These are phyloP conservation scores for Arbacia lixula DNA, from an alignment of 53 echinoderm and acorn worm genomes.

Conservation along the genomic window DNA sequence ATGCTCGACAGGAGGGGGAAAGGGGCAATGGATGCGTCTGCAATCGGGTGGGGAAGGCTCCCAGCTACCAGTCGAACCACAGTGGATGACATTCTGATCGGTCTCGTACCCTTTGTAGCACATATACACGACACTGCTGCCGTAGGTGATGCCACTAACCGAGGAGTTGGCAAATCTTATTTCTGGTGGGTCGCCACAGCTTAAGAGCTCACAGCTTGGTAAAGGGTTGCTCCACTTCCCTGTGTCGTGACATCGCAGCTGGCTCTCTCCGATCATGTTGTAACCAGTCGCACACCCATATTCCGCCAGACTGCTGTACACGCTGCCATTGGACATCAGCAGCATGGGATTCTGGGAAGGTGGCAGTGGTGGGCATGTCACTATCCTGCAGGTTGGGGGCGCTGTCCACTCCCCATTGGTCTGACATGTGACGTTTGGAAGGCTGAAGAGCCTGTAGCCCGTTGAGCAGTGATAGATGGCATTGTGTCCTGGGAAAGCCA, in stretches of 20 bases:
- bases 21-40: constrained; percentile 19
- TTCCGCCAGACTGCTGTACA: constrained; percentile 49
- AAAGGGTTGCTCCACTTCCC: constrained; percentile 20
- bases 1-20: constrained; percentile 1
- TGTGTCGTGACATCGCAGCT: constrained; percentile 20
- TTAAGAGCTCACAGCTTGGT: constrained; percentile 2
- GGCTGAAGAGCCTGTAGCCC: constrained; percentile 60
- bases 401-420: constrained; percentile 68
- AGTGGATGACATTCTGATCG: background rate
- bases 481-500: constrained; percentile 14
- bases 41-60: constrained; percentile 27
- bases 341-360: constrained; percentile 28
- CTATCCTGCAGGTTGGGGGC: constrained; percentile 25
- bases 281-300: constrained; percentile 68
- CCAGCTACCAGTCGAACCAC: constrained; percentile 31
- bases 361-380: constrained; percentile 3
- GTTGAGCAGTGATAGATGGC: constrained; percentile 56
- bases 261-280: constrained; percentile 14
- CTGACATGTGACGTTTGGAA: constrained; percentile 57
- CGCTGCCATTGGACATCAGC: constrained; percentile 20
- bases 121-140: constrained; percentile 11
- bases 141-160: constrained; percentile 2
- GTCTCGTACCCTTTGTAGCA: constrained; percentile 38
- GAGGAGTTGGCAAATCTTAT: background rate
- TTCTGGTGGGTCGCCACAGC: constrained; percentile 7